A percentile compares a stretch with the other conserved stretches of the same genome.
Evolutionary conservation across 2,888 invertebrate species (phyloP).

Genomic region (Labia minor): DNA sequence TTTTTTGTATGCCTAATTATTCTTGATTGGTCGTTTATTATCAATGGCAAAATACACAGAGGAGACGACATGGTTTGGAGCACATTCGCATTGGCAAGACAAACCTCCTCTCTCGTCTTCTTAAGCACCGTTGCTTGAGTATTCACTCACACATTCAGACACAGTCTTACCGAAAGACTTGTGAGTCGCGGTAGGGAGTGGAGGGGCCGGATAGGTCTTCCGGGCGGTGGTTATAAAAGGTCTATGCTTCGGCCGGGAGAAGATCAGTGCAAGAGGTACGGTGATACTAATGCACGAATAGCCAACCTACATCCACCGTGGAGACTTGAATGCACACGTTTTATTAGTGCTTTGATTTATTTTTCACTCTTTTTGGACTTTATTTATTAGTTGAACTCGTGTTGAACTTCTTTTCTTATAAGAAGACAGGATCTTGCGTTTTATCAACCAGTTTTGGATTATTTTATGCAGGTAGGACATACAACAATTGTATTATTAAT

Average conservation of each 20-base stretch:
- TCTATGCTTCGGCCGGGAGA: neutral
- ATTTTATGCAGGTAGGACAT: too few relatives aligned
- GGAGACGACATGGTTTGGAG: too few relatives aligned
- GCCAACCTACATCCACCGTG: neutral
- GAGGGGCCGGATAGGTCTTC: neutral
- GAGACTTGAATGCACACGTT: neutral
- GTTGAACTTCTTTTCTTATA: neutral
- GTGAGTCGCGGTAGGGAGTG: neutral
- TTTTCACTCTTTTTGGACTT: neutral
- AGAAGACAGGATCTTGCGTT: too few relatives aligned
- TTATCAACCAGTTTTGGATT: too few relatives aligned
- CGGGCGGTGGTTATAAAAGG: conserved; percentile 3
- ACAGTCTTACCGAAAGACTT: neutral
- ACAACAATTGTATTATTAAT: too few relatives aligned
- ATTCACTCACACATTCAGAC: neutral
- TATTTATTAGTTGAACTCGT: too few relatives aligned
- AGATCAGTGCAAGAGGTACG: neutral
- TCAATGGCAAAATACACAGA: too few relatives aligned
- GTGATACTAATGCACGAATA: neutral
- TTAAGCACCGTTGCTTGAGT: conserved; percentile 4
- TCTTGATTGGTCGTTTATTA: too few relatives aligned
- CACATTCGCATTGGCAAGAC: too few relatives aligned
- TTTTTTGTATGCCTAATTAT: too few relatives aligned
- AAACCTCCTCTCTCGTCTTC: too few relatives aligned
- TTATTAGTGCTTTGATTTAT: neutral